Conservation (phyloP, 1,140 invertebrate genomes). For the Bombus turneri region DNA sequence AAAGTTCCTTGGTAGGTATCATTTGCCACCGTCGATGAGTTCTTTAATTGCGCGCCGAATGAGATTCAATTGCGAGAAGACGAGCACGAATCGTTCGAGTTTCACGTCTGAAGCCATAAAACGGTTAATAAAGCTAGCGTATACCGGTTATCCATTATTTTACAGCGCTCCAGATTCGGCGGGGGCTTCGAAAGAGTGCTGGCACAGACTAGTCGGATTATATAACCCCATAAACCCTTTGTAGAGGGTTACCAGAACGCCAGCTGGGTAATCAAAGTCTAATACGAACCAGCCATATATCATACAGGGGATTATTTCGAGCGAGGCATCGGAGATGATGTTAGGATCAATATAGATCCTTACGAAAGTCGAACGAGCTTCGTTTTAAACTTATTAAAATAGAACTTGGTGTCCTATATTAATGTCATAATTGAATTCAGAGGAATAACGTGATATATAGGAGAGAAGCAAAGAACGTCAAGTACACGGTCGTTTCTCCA, state of each 20-base stretch:
- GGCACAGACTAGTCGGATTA: not conserved
- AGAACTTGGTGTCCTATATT: not conserved
- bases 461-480: not conserved
- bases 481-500: not conserved
- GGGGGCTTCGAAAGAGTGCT: slow-evolving; percentile 11
- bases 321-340: not conserved
- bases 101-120: slow-evolving; percentile 38
- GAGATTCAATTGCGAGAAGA: slow-evolving; percentile 52
- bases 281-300: slow-evolving; percentile 22
- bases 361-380: not conserved
- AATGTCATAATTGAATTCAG: not conserved
- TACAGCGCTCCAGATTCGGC: slow-evolving; percentile 40
- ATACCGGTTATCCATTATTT: slow-evolving; percentile 39
- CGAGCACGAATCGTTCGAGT: slow-evolving; percentile 18
- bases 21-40: no score
- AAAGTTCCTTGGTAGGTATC: not conserved
- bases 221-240: slow-evolving; percentile 46
- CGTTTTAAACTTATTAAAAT: not conserved
- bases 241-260: not conserved
- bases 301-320: slow-evolving; percentile 23
- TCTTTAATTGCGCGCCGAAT: slow-evolving; percentile 48
- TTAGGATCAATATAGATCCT: not conserved
- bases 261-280: slow-evolving; percentile 26
- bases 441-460: not conserved
- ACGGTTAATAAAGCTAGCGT: slow-evolving; percentile 33